phyloP scores from a whole-genome alignment of 2,113 vertebrate genomes.

The Phaethornis superciliosus region DNA sequence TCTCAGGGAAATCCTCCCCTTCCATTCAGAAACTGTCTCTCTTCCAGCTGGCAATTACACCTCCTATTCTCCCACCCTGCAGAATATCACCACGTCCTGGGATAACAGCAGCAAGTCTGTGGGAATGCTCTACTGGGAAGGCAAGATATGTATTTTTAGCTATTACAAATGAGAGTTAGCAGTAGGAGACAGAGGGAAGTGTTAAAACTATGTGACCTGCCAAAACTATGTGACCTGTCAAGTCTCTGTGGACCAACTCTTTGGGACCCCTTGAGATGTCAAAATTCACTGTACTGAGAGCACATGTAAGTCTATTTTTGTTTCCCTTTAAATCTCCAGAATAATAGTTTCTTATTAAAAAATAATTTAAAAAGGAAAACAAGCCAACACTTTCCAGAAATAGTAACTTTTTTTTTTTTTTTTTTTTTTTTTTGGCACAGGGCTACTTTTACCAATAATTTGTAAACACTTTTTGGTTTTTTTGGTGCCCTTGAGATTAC shows the following conservation, averaged over 20 bases:
- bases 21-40: not conserved
- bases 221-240: slow-evolving; percentile 41
- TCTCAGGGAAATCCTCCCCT: not conserved
- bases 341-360: not conserved
- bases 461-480: slow-evolving; percentile 2
- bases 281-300: not conserved
- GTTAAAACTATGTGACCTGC: slow-evolving; percentile 20
- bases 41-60: not conserved
- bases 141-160: slow-evolving; percentile 49
- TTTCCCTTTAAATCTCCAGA: slow-evolving; percentile 1
- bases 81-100: not conserved
- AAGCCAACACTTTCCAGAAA: not conserved
- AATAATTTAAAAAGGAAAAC: not conserved
- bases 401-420: not conserved
- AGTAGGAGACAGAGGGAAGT: slow-evolving; percentile 28
- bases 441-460: not conserved
- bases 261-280: slow-evolving; percentile 35
- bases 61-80: not conserved
- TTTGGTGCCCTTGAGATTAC: not conserved
- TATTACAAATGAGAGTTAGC: slow-evolving; percentile 6
- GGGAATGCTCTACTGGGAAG: slow-evolving; percentile 56
- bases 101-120: not conserved
- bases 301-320: not conserved
- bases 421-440: not conserved
- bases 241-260: not conserved